Evolutionary conservation across 2,113 vertebrate genomes (phyloP).

Genomic region (Upupa epops): DNA sequence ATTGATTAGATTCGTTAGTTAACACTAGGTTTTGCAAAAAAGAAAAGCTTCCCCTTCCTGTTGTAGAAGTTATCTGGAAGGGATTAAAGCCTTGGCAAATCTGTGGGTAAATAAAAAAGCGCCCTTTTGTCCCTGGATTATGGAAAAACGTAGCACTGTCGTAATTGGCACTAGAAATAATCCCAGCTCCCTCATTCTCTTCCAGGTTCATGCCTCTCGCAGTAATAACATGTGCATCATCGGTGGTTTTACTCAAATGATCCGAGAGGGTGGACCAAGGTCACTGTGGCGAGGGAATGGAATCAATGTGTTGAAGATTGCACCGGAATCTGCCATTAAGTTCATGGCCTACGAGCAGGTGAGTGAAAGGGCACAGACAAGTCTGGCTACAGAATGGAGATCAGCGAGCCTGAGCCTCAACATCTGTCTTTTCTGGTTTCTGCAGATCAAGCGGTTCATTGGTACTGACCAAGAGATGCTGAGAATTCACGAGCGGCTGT

Average conservation of each 20-base stretch:
- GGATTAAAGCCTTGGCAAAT: slow-evolving; percentile 54
- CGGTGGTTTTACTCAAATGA: slow-evolving; percentile 91
- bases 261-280: slow-evolving; percentile 86
- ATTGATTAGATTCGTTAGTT: slow-evolving; percentile 32
- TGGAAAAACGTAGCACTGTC: not conserved
- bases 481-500: slow-evolving; percentile 87
- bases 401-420: not conserved
- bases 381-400: not conserved
- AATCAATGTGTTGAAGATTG: slow-evolving; percentile 96
- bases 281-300: slow-evolving; percentile 95
- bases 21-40: not conserved
- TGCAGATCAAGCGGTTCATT: slow-evolving; percentile 90
- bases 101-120: slow-evolving; percentile 28
- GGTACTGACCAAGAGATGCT: slow-evolving; percentile 91
- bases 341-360: slow-evolving; percentile 99
- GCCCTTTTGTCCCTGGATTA: slow-evolving; percentile 69
- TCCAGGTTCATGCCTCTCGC: slow-evolving; percentile 90
- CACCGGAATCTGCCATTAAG: slow-evolving; percentile 93
- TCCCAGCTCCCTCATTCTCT: not conserved
- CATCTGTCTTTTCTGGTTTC: not conserved
- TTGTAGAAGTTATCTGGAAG: slow-evolving; percentile 34
- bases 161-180: not conserved
- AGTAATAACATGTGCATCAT: slow-evolving; percentile 90
- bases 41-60: not conserved
- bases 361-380: not conserved